Percentiles rank a stretch among this genome's conserved stretches.
phyloP scores from a whole-genome alignment of 2,888 invertebrate genomes.

The Lomographa bimaculata region DNA sequence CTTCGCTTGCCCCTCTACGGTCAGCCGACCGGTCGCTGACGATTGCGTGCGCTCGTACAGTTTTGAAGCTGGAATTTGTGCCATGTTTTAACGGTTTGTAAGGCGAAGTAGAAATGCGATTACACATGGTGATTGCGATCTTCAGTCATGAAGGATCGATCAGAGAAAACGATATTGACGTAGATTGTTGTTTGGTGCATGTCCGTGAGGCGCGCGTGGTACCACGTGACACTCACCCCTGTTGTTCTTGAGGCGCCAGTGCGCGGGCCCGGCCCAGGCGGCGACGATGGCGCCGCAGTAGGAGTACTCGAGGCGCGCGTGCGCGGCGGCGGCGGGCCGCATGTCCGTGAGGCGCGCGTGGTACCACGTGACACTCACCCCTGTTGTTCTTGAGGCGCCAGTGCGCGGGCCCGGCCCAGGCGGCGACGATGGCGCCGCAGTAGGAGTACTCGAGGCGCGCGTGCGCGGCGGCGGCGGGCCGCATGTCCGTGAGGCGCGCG shows the following conservation, averaged over 20 bases:
- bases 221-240: no score
- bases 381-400: slow-evolving; percentile 88
- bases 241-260: slow-evolving; percentile 89
- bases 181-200: no score
- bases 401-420: slow-evolving; percentile 93
- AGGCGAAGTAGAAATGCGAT: no score
- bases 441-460: slow-evolving; percentile 88
- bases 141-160: no score
- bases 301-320: slow-evolving; percentile 87
- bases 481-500: slow-evolving; percentile 79
- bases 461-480: slow-evolving; percentile 75
- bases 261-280: slow-evolving; percentile 92
- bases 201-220: no score
- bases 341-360: no score
- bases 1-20: slow-evolving; percentile 49
- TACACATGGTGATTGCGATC: no score
- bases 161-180: no score
- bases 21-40: slow-evolving; percentile 53
- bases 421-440: slow-evolving; percentile 78
- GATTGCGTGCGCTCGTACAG: slow-evolving; percentile 64
- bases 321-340: slow-evolving; percentile 75
- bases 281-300: slow-evolving; percentile 84
- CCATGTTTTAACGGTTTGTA: neutral
- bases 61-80: slow-evolving; percentile 69
- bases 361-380: no score